Evolutionary conservation across 2,797 vertebrate species (phyloP).

Genomic region (Remorina albescens): DNA sequence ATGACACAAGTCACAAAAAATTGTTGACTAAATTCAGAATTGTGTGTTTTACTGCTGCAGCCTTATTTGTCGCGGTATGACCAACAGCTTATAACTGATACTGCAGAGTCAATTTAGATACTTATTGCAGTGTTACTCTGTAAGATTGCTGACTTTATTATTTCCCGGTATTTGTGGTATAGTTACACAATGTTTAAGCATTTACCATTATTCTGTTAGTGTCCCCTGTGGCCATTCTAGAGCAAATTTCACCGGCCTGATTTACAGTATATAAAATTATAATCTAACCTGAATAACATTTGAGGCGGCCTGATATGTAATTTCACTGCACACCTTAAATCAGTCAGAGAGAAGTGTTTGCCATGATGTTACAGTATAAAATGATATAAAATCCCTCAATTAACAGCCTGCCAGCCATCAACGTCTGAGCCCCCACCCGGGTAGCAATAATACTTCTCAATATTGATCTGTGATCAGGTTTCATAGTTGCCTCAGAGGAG

Average conservation of each 20-base stretch:
- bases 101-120: too few species aligned
- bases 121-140: not conserved
- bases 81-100: not conserved
- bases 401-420: slow-evolving; percentile 34
- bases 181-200: not conserved
- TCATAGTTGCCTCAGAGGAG: slow-evolving; percentile 66
- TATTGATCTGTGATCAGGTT: slow-evolving; percentile 79
- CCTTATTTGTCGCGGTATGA: not conserved
- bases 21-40: not conserved
- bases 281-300: not conserved
- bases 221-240: not conserved
- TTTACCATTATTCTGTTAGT: not conserved
- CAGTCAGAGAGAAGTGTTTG: slow-evolving; percentile 6
- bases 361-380: slow-evolving; percentile 9
- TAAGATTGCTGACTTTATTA: slow-evolving; percentile 5
- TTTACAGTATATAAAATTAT: not conserved
- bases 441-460: slow-evolving; percentile 53
- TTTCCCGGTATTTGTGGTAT: not conserved
- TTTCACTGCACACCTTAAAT: not conserved
- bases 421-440: slow-evolving; percentile 28
- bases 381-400: slow-evolving; percentile 18
- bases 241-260: not conserved
- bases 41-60: not conserved
- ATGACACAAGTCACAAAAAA: not conserved
- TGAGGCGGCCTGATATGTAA: not conserved